These are phyloP conservation scores for Dryadula phaetusa DNA, from an alignment of 2,888 invertebrate genomes.

Conservation along the genomic window DNA sequence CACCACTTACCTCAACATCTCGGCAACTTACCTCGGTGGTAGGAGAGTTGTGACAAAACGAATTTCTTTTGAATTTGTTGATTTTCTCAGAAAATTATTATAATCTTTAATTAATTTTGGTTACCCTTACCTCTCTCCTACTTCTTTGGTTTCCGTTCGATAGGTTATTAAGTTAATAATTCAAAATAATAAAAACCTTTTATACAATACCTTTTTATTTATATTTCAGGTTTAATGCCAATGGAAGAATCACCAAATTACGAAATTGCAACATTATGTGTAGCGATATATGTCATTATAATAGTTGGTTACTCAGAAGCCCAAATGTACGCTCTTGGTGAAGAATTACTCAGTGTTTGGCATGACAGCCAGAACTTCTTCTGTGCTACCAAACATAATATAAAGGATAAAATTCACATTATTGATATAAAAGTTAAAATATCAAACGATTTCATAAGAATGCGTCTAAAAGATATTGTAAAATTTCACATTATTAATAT, in stretches of 20 bases:
- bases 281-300: slow-evolving; percentile 57
- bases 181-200: no score
- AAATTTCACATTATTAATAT: slow-evolving; percentile 53
- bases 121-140: no score
- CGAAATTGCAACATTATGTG: slow-evolving; percentile 56
- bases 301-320: slow-evolving; percentile 60
- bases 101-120: no score
- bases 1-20: no score
- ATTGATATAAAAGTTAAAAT: slow-evolving; percentile 15
- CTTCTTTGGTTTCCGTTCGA: no score
- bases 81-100: no score
- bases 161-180: no score
- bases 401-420: slow-evolving; percentile 5
- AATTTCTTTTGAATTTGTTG: no score
- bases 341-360: slow-evolving; percentile 58
- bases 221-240: slow-evolving; percentile 66
- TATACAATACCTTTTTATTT: not conserved
- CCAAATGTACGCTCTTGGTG: slow-evolving; percentile 59
- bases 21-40: no score
- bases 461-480: slow-evolving; percentile 51
- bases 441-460: slow-evolving; percentile 47
- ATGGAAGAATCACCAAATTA: slow-evolving; percentile 62
- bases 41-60: no score
- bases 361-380: slow-evolving; percentile 44
- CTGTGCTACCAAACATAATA: slow-evolving; percentile 21